A percentile compares a stretch with the other conserved stretches of the same genome.
Conservation (phyloP, 2,888 invertebrate species). For the Linnaemya tessellans region DNA sequence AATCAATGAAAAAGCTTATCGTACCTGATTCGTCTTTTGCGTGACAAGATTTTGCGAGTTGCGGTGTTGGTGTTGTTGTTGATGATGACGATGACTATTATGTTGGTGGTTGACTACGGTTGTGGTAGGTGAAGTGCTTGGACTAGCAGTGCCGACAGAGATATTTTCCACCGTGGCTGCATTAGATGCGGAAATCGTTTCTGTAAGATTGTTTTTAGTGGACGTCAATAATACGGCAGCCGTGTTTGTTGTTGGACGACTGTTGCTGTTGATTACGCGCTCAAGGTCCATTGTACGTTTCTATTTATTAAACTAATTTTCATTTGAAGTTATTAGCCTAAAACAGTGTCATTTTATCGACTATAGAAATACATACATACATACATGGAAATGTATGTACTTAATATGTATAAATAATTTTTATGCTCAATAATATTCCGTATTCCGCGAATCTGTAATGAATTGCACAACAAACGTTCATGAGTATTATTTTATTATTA, state of each 20-base stretch:
- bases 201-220: constrained; percentile 19
- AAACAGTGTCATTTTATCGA: background rate
- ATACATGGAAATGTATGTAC: too few species aligned
- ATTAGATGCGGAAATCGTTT: constrained; percentile 18
- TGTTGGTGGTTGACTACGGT: constrained; percentile 65
- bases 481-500: background rate
- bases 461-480: background rate
- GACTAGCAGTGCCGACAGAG: constrained; percentile 36
- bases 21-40: constrained; percentile 75
- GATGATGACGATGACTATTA: constrained; percentile 68
- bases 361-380: background rate
- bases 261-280: constrained; percentile 17
- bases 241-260: constrained; percentile 18
- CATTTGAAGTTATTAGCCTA: background rate
- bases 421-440: too few species aligned
- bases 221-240: constrained; percentile 19
- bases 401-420: too few species aligned
- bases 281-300: constrained; percentile 45
- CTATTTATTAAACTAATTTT: background rate
- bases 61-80: constrained; percentile 66
- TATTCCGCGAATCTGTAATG: background rate
- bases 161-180: constrained; percentile 38
- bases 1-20: constrained; percentile 35
- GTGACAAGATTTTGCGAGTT: constrained; percentile 71
- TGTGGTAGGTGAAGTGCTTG: constrained; percentile 71